phyloP scores from a whole-genome alignment of 2,888 invertebrate genomes.

The Metallyticus violacea region DNA sequence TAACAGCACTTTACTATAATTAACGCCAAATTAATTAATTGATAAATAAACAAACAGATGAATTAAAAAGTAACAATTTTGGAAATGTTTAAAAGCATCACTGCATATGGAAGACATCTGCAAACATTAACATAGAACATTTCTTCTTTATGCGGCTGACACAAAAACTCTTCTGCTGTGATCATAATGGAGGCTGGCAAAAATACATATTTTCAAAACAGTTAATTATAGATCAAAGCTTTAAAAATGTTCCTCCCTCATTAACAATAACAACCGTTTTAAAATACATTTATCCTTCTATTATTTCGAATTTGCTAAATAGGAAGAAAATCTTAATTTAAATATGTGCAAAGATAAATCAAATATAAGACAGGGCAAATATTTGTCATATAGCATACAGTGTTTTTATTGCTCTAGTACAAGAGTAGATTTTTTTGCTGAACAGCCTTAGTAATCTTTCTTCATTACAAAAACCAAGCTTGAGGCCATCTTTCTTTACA shows the following conservation, averaged over 20 bases:
- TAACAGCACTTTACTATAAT: neutral
- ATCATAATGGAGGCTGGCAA: neutral
- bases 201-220: neutral
- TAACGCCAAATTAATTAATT: neutral
- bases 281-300: neutral
- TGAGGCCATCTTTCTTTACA: neutral
- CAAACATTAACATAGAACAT: neutral
- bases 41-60: neutral
- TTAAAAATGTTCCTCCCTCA: neutral
- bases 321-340: neutral
- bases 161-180: neutral
- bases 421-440: neutral
- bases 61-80: neutral
- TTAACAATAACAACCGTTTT: neutral
- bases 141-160: neutral
- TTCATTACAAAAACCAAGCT: neutral
- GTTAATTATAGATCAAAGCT: neutral
- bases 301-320: neutral
- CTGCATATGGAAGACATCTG: neutral
- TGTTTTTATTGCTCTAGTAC: constrained; percentile 9
- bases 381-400: neutral
- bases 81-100: neutral
- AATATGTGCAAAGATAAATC: neutral
- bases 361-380: neutral
- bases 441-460: neutral